Evolutionary conservation across 2,888 invertebrate species (phyloP).

Genomic region (Physocephala rufipes): DNA sequence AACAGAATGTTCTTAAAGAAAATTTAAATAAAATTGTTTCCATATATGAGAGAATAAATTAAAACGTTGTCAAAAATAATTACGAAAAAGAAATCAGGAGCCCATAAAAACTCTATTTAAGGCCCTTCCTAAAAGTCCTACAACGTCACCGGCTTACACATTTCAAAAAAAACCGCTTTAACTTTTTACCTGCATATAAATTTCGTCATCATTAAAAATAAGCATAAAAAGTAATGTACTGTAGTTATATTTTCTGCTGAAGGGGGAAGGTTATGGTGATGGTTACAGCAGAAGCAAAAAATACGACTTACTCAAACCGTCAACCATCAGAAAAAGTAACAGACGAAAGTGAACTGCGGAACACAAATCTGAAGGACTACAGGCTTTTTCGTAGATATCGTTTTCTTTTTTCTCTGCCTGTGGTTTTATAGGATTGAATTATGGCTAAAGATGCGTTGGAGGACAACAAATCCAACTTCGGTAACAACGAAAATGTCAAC

Average conservation of each 20-base stretch:
- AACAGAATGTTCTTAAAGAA: too few relatives aligned
- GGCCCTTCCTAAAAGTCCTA: neutral
- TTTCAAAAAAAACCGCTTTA: neutral
- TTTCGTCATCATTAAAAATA: conserved; percentile 29
- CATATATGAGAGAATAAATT: too few relatives aligned
- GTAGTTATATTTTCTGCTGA: conserved; percentile 6
- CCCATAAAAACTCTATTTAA: too few relatives aligned
- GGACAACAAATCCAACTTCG: conserved; percentile 46
- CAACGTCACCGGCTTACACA: neutral
- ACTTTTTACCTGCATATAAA: neutral
- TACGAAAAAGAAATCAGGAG: too few relatives aligned
- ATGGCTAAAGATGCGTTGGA: conserved; percentile 53
- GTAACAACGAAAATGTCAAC: conserved; percentile 17
- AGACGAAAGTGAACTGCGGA: neutral
- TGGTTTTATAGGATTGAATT: conserved; percentile 11
- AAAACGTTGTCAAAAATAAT: too few relatives aligned
- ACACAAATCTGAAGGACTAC: conserved; percentile 29
- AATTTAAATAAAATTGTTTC: too few relatives aligned
- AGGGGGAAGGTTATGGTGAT: neutral
- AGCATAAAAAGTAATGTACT: conserved; percentile 18
- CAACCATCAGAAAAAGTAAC: too few relatives aligned
- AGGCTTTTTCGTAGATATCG: conserved; percentile 4
- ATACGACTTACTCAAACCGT: neutral
- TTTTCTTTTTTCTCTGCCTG: too few relatives aligned
- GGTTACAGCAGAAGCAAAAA: neutral